Base-by-base conservation (phyloP, 1,140 invertebrate genomes). In the Drosophila trapezifrons region DNA sequence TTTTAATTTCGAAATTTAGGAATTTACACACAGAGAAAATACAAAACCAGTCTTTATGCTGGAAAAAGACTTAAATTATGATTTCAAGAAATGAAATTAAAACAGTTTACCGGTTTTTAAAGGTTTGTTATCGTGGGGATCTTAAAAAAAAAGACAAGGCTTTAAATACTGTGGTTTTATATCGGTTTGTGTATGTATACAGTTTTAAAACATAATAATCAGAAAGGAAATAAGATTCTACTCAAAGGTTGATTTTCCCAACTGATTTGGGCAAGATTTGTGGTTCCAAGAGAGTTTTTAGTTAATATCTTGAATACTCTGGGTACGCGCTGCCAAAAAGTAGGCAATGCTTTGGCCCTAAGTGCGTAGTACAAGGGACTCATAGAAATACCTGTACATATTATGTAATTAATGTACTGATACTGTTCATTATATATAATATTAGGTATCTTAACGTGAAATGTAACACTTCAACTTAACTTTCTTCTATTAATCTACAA, bases 31-130 rank as follows among this genome's bases (percentile, higher is more conserved):
- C 29, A 18, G 29, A 27, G 17, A 52, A 52, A 35, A 7, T 13
- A 29, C n/a, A 29, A 49, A 52, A 52, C 51, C 51, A 35, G 51
- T 52, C 17, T 52, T 52, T 18, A 32, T 13, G 17, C 17, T 52
- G 4, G 3, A 15, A 52, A 52, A 32, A 35, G 1, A 20, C 20
- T 15, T 52, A 10, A 37, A 52, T 20, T 52, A 35, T 52, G 49
- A 52, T 52, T 35, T 52, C 49, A 35, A 52, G 29, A 52, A 35
- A 7, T 13, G 1, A 52, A 52, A 35, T 20, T 52, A 35, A 52
- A 52, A 52, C 49, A 52, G 29, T 35, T 52, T 15, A 52, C 49
- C 49, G 49, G 49, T 52, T 52, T 52, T 52, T 20, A 35, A 52
- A 10, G 25, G 6, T 29, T 29, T 49, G 1, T 12, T 4, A 17